Base-by-base conservation (phyloP, 2,113 vertebrate genomes). In the Corythaixoides concolor region DNA sequence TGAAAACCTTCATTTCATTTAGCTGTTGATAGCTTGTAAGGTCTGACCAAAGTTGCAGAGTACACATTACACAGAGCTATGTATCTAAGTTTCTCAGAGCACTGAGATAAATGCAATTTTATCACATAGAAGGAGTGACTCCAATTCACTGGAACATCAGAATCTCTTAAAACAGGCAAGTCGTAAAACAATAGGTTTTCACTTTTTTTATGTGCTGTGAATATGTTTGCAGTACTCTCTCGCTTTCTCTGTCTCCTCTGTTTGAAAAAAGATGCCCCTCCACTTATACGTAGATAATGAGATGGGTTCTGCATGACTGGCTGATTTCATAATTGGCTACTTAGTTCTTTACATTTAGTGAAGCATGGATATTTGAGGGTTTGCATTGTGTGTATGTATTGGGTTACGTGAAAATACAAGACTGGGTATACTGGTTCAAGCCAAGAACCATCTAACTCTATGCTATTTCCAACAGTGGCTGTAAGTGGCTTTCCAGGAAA, bases 201-300 rank as follows among this genome's bases (percentile, higher is more conserved):
- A 27, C 1, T 4, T 92, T 39, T 2, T 11, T 0, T 64, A 26
- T 74, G 33, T 37, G 12, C 30, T 86, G 9, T 74, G 50, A 69
- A 41, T 64, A 56, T 1, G 1, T n/a, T 32, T 2, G 0, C 14
- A 15, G 20, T 7, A 52, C 11, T 13, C 17, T 45, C 2, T 50
- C 20, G 52, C 41, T 72, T 53, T 55, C n/a, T 66, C 8, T 23
- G 4, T 73, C 66, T 77, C 8, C 13, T 43, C 27, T 63, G 5
- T 55, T 20, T 85, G 50, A 59, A 69, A 90, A 67, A 26, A 66
- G 24, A 50, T 76, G 30, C 6, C 19, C 8, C 24, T 77, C 26
- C 9, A 20, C 85, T 88, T 94, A 55, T 69, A 56, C 33, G 22
- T 10, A 52, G 86, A 56, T 59, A 75, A 43, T 1, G 6, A 88